Percentiles rank a stretch among this genome's conserved stretches.
Evolutionary conservation across 23 tunicate genomes (phyloP).

Genomic region (Trididemnum nubilum): DNA sequence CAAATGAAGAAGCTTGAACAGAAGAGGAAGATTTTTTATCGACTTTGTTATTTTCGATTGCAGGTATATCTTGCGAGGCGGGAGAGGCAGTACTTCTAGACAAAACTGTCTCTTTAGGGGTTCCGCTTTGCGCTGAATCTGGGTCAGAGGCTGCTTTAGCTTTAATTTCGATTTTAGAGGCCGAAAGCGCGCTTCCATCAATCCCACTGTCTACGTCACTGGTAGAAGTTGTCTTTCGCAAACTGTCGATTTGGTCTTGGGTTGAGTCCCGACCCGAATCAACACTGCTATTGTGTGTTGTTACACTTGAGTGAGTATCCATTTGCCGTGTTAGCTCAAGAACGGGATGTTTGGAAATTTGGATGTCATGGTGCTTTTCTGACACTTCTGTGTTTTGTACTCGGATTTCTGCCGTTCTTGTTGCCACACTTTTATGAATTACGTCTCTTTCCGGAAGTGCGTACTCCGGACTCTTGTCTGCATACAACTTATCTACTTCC

Average conservation of each 20-base stretch:
- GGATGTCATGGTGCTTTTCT: background rate
- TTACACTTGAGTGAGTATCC: background rate
- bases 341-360: background rate
- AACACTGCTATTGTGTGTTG: background rate
- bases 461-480: constrained; percentile 48
- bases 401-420: constrained; percentile 3
- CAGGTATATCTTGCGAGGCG: too few species aligned
- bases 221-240: constrained; percentile 26
- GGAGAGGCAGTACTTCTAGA: background rate
- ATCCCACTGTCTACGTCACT: constrained; percentile 90
- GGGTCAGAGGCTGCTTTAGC: background rate
- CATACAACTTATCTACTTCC: background rate
- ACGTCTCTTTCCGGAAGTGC: constrained; percentile 50
- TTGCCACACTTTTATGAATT: constrained; percentile 14
- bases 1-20: background rate
- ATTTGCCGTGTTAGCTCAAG: background rate
- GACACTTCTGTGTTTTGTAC: background rate
- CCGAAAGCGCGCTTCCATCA: constrained; percentile 67
- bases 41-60: background rate
- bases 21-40: background rate
- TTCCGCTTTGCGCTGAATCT: background rate
- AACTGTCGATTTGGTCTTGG: background rate
- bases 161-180: background rate
- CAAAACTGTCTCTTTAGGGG: background rate
- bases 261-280: constrained; percentile 35